These are phyloP conservation scores for Lordiphosa clarofinis DNA, from an alignment of 1,140 invertebrate species.

Conservation along the genomic window DNA sequence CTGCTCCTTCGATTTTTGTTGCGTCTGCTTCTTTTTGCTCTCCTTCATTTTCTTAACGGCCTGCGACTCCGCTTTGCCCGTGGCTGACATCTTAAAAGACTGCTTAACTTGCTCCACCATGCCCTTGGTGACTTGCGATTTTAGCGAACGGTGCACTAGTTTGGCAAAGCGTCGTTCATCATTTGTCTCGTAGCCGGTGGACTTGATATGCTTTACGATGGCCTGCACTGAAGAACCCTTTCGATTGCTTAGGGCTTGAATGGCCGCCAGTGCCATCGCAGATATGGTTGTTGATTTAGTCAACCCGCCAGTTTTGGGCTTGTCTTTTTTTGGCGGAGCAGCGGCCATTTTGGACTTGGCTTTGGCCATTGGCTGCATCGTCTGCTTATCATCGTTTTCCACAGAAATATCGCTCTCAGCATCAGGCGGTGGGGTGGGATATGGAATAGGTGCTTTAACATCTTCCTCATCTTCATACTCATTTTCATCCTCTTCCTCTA, in stretches of 20 bases:
- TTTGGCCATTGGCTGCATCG: not conserved
- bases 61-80: slow-evolving; percentile 4
- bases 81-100: slow-evolving; percentile 38
- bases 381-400: not conserved
- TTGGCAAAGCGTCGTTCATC: slow-evolving; percentile 4
- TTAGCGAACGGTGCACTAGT: slow-evolving; percentile 12
- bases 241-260: slow-evolving; percentile 12
- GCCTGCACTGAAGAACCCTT: slow-evolving; percentile 37
- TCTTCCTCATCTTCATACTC: not conserved
- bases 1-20: slow-evolving; percentile 5
- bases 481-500: not conserved
- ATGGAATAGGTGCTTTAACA: not conserved
- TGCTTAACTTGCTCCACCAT: slow-evolving; percentile 32
- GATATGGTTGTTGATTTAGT: not conserved
- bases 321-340: not conserved
- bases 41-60: slow-evolving; percentile 39
- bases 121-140: slow-evolving; percentile 17
- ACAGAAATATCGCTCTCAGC: not conserved
- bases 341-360: slow-evolving; percentile 11
- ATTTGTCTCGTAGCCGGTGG: slow-evolving; percentile 15
- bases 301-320: not conserved
- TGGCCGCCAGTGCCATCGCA: slow-evolving; percentile 14
- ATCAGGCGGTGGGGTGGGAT: slow-evolving; percentile 49
- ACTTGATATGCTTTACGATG: slow-evolving; percentile 34
- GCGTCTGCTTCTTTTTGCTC: not conserved